A percentile compares a stretch with the other conserved stretches of the same genome.
These are phyloP conservation scores for Danio aesculapii DNA, from an alignment of 2,797 vertebrate species.

Conservation along the genomic window DNA sequence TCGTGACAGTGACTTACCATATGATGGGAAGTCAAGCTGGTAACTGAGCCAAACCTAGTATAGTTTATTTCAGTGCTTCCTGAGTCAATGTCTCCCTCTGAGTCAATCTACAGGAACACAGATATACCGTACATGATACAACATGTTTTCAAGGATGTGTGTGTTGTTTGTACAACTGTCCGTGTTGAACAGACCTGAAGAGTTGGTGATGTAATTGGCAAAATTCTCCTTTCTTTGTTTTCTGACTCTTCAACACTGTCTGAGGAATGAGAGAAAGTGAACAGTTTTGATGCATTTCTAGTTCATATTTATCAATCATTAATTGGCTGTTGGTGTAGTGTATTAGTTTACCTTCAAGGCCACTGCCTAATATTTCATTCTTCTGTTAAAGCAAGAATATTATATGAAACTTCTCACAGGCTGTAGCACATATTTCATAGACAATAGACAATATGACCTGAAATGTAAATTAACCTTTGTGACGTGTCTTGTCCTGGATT, in stretches of 20 bases:
- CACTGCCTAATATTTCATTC: conserved; percentile 20
- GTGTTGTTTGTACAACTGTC: background rate
- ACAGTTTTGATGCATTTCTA: background rate
- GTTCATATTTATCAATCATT: background rate
- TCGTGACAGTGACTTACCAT: conserved; percentile 66
- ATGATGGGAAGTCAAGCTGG: conserved; percentile 86
- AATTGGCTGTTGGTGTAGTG: background rate
- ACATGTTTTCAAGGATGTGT: conserved; percentile 9
- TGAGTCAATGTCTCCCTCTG: conserved; percentile 71
- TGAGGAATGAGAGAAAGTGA: conserved; percentile 52
- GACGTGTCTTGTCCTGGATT: conserved; percentile 44
- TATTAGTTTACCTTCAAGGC: conserved; percentile 39
- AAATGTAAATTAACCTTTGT: conserved; percentile 58
- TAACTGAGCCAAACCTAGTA: conserved; percentile 76
- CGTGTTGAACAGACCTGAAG: conserved; percentile 38
- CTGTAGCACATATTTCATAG: background rate
- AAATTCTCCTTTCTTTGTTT: conserved; percentile 61
- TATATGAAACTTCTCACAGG: background rate
- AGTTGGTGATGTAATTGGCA: conserved; percentile 8
- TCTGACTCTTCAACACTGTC: conserved; percentile 67
- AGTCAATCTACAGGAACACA: conserved; percentile 48
- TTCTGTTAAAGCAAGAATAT: conserved; percentile 38
- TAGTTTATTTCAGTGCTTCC: conserved; percentile 67
- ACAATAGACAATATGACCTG: background rate
- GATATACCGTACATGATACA: conserved; percentile 21